Percentiles rank a stretch among this genome's conserved stretches.
These are phyloP conservation scores for Tenrec ecaudatus DNA, from an alignment of 2,113 vertebrate species.

Conservation along the genomic window DNA sequence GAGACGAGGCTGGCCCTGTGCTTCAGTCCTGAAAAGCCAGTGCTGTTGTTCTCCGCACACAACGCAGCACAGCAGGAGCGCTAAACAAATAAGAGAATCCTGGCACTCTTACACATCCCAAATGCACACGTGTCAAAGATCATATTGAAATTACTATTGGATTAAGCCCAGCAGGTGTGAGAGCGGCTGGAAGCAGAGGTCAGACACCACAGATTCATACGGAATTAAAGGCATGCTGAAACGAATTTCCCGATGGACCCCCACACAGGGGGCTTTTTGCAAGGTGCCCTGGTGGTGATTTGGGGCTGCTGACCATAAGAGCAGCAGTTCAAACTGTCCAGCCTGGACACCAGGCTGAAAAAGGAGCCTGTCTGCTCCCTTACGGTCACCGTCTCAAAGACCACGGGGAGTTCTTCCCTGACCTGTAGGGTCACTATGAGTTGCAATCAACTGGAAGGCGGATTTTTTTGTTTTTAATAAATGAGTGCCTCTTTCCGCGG, in stretches of 20 bases:
- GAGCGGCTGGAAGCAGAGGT: not conserved
- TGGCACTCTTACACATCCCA: not conserved
- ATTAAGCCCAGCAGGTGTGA: not conserved
- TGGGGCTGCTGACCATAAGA: too few species aligned
- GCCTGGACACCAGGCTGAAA: not conserved
- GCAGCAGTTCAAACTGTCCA: too few species aligned
- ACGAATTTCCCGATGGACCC: too few species aligned
- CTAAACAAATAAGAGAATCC: not conserved
- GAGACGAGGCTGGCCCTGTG: too few species aligned
- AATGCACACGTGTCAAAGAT: not conserved
- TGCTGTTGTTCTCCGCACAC: not conserved
- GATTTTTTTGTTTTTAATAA: too few species aligned
- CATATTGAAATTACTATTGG: constrained; percentile 1
- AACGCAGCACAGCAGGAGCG: not conserved
- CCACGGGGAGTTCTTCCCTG: too few species aligned
- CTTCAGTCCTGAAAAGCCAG: not conserved
- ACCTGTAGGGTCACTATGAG: too few species aligned
- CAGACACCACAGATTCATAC: not conserved
- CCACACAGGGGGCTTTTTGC: too few species aligned
- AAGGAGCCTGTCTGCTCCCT: too few species aligned
- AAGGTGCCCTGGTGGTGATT: too few species aligned
- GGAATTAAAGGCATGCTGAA: not conserved
- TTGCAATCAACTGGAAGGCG: too few species aligned
- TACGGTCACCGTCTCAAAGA: too few species aligned
- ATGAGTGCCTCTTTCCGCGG: not conserved